Conservation (phyloP, 2,888 invertebrate species). For the Bugula neritina region DNA sequence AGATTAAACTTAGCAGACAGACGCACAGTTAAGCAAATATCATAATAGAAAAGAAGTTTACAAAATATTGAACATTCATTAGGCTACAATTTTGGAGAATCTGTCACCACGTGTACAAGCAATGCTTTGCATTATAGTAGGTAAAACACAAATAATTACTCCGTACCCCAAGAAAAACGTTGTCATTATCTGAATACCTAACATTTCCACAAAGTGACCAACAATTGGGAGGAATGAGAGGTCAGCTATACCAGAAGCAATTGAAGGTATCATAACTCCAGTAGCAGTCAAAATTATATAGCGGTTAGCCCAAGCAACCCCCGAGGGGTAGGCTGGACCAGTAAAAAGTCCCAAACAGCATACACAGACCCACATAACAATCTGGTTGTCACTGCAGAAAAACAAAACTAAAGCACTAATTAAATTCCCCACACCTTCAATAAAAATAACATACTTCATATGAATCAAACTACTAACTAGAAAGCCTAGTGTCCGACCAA, state of each 20-base stretch:
- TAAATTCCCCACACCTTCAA: constrained; percentile 31
- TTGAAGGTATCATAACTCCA: constrained; percentile 31
- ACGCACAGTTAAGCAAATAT: no score
- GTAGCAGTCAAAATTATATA: constrained; percentile 33
- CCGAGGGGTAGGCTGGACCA: constrained; percentile 33
- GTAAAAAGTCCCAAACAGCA: constrained; percentile 31
- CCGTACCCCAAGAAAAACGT: constrained; percentile 17
- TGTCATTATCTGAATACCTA: constrained; percentile 1
- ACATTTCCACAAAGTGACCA: constrained; percentile 29
- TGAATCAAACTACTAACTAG: constrained; percentile 31
- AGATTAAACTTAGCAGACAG: no score
- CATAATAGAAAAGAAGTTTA: no score
- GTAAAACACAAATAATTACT: neutral
- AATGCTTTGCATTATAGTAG: constrained; percentile 10
- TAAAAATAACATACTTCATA: constrained; percentile 30
- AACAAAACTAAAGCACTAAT: constrained; percentile 31
- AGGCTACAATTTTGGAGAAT: no score
- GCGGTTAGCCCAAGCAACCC: constrained; percentile 32
- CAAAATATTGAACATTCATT: no score
- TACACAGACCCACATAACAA: constrained; percentile 32
- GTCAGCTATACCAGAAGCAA: constrained; percentile 32
- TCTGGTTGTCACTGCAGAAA: constrained; percentile 30
- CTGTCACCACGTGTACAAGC: constrained; percentile 14
- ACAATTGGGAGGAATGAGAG: constrained; percentile 32
- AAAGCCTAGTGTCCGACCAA: constrained; percentile 32